Conservation (phyloP, 2,113 vertebrate species). For the Microcebus griseorufus region DNA sequence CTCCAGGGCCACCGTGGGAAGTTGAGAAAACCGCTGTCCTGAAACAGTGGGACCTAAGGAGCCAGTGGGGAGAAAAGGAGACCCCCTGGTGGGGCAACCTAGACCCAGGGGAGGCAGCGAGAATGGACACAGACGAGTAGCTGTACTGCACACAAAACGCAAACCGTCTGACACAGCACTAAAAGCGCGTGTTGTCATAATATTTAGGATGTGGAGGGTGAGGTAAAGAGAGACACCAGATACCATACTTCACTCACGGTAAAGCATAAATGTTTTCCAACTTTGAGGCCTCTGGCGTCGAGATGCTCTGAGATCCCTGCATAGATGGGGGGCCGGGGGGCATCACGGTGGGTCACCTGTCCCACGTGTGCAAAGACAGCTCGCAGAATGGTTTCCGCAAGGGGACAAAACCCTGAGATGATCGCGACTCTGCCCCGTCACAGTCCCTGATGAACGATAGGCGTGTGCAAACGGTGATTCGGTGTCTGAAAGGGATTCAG, state of each 20-base stretch:
- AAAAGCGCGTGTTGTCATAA: not conserved
- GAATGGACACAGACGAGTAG: not conserved
- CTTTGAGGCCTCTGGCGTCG: not conserved
- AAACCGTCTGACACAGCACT: not conserved
- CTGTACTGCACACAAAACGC: not conserved
- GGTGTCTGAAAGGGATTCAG: not conserved
- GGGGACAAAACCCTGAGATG: not conserved
- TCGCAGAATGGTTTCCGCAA: too few species aligned
- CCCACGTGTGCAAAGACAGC: fast-evolving
- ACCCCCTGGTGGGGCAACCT: not conserved
- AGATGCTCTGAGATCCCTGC: not conserved
- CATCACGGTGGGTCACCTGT: fast-evolving
- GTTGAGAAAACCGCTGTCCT: not conserved
- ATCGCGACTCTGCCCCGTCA: fast-evolving
- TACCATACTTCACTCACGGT: not conserved
- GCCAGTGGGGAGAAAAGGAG: too few species aligned
- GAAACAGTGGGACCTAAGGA: not conserved
- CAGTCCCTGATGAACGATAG: too few species aligned
- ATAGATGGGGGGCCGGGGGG: too few species aligned
- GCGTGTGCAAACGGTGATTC: not conserved
- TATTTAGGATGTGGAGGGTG: not conserved
- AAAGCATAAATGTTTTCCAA: not conserved
- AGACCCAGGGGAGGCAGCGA: not conserved
- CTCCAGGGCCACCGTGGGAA: fast-evolving
- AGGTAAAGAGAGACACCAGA: not conserved